These are phyloP conservation scores for Miltochrista miniata DNA, from an alignment of 2,888 invertebrate species.

Conservation along the genomic window DNA sequence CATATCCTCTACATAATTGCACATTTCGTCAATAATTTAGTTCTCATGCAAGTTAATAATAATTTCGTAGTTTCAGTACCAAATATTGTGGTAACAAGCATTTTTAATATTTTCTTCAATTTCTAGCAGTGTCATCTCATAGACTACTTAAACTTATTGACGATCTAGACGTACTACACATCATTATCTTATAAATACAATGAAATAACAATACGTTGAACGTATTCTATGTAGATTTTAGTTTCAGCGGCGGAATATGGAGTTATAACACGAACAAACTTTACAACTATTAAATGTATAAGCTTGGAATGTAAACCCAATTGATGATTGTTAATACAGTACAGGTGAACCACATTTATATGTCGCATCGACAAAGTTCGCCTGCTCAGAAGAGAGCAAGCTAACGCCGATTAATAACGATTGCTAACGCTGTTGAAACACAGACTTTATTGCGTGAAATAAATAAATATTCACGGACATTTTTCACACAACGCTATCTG, in stretches of 20 bases:
- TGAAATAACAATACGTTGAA: slow-evolving; percentile 25
- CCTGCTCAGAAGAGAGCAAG: too few relatives aligned
- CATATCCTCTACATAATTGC: slow-evolving; percentile 65
- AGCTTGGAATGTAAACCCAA: slow-evolving; percentile 42
- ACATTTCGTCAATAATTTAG: slow-evolving; percentile 39
- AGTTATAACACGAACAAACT: slow-evolving; percentile 9
- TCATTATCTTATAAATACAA: slow-evolving; percentile 22
- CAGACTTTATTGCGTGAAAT: too few relatives aligned
- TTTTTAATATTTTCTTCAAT: not conserved
- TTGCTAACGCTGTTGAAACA: too few relatives aligned
- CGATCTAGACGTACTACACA: slow-evolving; percentile 20
- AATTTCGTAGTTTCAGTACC: not conserved
- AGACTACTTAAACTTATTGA: slow-evolving; percentile 5
- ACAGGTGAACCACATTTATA: too few relatives aligned
- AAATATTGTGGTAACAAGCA: slow-evolving; percentile 2
- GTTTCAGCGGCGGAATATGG: slow-evolving; percentile 16
- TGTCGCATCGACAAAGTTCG: too few relatives aligned
- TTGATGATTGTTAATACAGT: slow-evolving; percentile 21
- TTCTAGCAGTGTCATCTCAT: not conserved
- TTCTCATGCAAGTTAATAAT: too few relatives aligned
- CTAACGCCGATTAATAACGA: too few relatives aligned
- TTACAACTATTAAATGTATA: slow-evolving; percentile 21
- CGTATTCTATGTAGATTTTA: slow-evolving; percentile 13
- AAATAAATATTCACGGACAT: too few relatives aligned
- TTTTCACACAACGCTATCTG: too few relatives aligned